phyloP scores from a whole-genome alignment of 1,140 invertebrate genomes.

The Sycophila sp. region DNA sequence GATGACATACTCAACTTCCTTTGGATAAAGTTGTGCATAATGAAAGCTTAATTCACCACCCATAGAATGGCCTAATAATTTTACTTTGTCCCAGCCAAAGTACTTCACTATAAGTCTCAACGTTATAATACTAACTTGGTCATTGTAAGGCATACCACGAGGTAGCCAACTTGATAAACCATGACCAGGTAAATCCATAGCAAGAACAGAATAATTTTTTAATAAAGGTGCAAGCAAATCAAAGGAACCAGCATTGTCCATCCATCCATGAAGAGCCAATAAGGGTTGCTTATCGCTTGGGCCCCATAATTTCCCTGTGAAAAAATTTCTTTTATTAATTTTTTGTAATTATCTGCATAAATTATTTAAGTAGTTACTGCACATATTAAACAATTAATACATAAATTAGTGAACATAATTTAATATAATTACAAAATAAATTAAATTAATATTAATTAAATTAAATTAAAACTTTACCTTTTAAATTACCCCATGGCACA shows the following conservation, averaged over 20 bases:
- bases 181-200: slow-evolving; percentile 79
- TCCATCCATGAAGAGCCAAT: slow-evolving; percentile 79
- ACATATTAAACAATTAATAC: too few species aligned
- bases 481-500: slow-evolving; percentile 74
- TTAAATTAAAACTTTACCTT: slow-evolving; percentile 56
- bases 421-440: too few species aligned
- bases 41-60: slow-evolving; percentile 70
- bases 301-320: slow-evolving; percentile 71
- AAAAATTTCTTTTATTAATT: slow-evolving; percentile 13
- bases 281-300: slow-evolving; percentile 73
- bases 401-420: slow-evolving; percentile 3
- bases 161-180: slow-evolving; percentile 76
- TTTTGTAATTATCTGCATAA: too few species aligned
- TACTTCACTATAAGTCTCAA: slow-evolving; percentile 71
- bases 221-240: slow-evolving; percentile 74
- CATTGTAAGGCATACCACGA: slow-evolving; percentile 71
- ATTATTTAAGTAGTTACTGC: too few species aligned
- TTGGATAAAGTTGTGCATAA: slow-evolving; percentile 70
- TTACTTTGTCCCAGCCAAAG: slow-evolving; percentile 76
- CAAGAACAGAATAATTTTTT: slow-evolving; percentile 70
- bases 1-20: slow-evolving; percentile 71
- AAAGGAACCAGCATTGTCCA: slow-evolving; percentile 80
- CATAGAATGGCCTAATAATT: slow-evolving; percentile 76
- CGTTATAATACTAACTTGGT: slow-evolving; percentile 67
- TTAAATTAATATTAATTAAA: neutral